phyloP scores from a whole-genome alignment of 2,888 invertebrate species.

The Drosophila borborema region DNA sequence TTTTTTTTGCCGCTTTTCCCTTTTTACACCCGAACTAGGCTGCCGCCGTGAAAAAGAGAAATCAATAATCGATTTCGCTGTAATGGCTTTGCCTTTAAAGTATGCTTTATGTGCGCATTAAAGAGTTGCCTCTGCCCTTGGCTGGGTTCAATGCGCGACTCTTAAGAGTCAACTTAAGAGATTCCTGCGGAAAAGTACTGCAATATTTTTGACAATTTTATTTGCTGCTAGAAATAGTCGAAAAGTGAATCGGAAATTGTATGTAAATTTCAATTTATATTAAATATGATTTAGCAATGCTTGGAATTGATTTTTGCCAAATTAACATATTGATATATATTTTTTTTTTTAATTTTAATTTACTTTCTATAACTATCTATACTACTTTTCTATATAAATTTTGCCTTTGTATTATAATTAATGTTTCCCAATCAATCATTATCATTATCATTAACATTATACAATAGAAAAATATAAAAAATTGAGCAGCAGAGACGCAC shows the following conservation, averaged over 20 bases:
- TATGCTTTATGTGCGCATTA: slow-evolving; percentile 55
- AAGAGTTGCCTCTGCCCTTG: slow-evolving; percentile 29
- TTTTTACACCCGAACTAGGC: slow-evolving; percentile 65
- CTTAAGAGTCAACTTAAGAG: no score
- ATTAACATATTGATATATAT: no score
- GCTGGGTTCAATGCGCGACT: slow-evolving; percentile 23
- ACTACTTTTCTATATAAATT: not conserved
- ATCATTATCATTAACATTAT: slow-evolving; percentile 24
- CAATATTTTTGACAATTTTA: not conserved
- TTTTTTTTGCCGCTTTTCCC: slow-evolving; percentile 47
- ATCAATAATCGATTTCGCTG: slow-evolving; percentile 75
- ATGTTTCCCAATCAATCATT: slow-evolving; percentile 27
- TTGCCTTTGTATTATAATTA: not conserved
- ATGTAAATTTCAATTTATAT: no score
- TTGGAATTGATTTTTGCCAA: no score
- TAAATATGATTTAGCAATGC: no score
- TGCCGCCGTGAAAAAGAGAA: slow-evolving; percentile 51
- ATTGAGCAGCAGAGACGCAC: not conserved
- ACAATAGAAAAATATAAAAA: slow-evolving; percentile 4
- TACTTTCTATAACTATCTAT: no score
- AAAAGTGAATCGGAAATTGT: not conserved
- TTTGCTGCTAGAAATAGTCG: not conserved
- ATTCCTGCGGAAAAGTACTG: not conserved
- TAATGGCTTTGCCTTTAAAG: slow-evolving; percentile 56
- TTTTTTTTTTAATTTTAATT: no score